Conservation (phyloP, 2,797 vertebrate species). For the Cynodonichthys magdalenae region DNA sequence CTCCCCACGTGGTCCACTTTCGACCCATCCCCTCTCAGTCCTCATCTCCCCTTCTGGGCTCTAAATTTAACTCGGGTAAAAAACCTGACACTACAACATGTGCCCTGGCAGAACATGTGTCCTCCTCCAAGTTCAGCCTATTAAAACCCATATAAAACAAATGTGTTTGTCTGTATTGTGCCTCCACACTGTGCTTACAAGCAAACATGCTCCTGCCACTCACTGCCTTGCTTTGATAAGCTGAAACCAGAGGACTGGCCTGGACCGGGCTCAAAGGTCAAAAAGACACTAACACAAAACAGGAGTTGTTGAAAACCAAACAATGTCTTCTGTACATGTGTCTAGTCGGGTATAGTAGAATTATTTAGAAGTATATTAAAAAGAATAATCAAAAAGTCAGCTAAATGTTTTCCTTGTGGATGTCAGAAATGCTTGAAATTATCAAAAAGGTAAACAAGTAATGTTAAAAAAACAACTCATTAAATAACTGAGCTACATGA, state of each 20-base stretch:
- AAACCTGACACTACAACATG: constrained; percentile 73
- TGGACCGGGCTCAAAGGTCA: constrained; percentile 54
- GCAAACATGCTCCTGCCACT: constrained; percentile 14
- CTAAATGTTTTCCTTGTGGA: too few species aligned
- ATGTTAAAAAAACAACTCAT: not conserved
- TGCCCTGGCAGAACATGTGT: constrained; percentile 52
- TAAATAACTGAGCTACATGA: not conserved
- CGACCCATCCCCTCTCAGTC: constrained; percentile 18
- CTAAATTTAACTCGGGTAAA: constrained; percentile 72
- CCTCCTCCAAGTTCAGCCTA: constrained; percentile 31
- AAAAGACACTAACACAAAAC: constrained; percentile 29
- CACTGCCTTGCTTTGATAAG: not conserved
- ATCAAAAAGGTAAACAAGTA: not conserved
- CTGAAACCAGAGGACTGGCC: constrained; percentile 19
- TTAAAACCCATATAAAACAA: constrained; percentile 21
- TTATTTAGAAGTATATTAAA: not conserved
- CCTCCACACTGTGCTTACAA: constrained; percentile 18
- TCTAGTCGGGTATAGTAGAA: not conserved
- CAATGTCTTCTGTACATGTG: not conserved
- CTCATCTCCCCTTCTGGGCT: constrained; percentile 29
- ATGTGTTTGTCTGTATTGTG: constrained; percentile 15
- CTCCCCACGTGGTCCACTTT: constrained; percentile 23
- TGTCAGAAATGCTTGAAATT: too few species aligned
- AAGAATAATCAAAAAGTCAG: not conserved
- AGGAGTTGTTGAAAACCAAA: constrained; percentile 7